Conservation (phyloP, 2,113 vertebrate species). For the Mirza zaza region DNA sequence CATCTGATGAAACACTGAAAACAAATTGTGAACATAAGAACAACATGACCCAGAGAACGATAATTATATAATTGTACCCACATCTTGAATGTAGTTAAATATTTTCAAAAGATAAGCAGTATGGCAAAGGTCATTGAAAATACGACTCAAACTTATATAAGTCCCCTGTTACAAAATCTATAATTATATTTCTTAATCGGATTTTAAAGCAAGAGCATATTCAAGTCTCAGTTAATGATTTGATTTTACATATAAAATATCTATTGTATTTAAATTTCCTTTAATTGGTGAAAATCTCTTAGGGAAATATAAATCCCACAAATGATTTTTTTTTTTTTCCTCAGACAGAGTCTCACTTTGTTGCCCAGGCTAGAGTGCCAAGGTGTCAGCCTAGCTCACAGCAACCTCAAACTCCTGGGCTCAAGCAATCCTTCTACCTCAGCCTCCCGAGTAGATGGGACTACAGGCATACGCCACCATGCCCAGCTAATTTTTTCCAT, state of each 20-base stretch:
- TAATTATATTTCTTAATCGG: constrained; percentile 50
- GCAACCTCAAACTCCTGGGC: too few species aligned
- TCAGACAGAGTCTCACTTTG: too few species aligned
- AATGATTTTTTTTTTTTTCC: neutral
- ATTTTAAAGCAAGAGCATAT: constrained; percentile 43
- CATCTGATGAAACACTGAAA: constrained; percentile 35
- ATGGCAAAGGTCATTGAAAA: constrained; percentile 28
- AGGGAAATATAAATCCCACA: constrained; percentile 28
- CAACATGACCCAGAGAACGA: neutral
- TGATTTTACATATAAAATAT: constrained; percentile 30
- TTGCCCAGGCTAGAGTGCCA: too few species aligned
- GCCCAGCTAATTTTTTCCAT: too few species aligned
- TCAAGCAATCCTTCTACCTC: too few species aligned
- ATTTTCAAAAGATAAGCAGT: constrained; percentile 27
- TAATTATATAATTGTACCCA: neutral
- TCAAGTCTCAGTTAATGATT: constrained; percentile 23
- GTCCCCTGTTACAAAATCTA: neutral
- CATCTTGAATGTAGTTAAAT: neutral
- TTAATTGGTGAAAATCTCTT: constrained; percentile 55
- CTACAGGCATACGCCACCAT: too few species aligned
- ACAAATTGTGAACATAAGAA: constrained; percentile 33
- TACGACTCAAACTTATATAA: neutral
- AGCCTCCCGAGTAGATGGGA: too few species aligned
- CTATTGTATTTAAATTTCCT: constrained; percentile 47
- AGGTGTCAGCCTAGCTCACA: too few species aligned